Base-by-base conservation (phyloP, 1,140 invertebrate genomes). In the Drosophila ohnishii region DNA sequence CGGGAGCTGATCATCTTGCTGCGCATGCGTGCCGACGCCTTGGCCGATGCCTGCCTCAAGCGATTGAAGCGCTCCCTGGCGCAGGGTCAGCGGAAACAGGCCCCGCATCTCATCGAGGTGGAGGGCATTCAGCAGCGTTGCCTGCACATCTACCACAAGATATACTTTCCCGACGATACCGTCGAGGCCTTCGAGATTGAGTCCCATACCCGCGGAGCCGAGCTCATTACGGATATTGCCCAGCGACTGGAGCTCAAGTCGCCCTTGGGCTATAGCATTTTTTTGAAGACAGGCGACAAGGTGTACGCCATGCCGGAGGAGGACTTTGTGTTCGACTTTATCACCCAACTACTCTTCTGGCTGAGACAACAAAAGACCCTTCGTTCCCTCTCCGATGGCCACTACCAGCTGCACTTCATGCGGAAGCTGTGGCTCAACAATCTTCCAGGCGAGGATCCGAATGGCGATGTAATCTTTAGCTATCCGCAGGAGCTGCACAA, bases 271-370 rank as follows among this genome's bases (percentile, higher is more conserved):
- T 99, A 98, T 92, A 97, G 96, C 91, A 92, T 99, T 13, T 98
- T 99, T 92, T 96, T 99, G 3, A 98, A 98, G 92, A 97, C 98
- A 73, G 94, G 95, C 25, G 97, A 99, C 87, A 98, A 97, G 94
- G 76, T 78, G 1, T 97, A 98, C 81, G 97, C 97, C 67, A 96
- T 99, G 7, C 98, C 98, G 0, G 95, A 97, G 90, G 94, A 95
- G 59, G 97, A 97, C 82, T 99, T 97, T 93, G 98, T 99, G 92
- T 99, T 99, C 91, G 98, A 99, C 93, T 99, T 98, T 92, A 95
- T 99, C 25, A 94, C 96, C 59, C 96, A 98, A 92, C 92, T 95
- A 8, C 93, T 95, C n/a, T 95, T 97, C 84, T 98, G 97, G 96
- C 95, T 97, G 83, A 95, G 95, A 65, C 95, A 96, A 87, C 96